These are phyloP conservation scores for Eulimnadia texana DNA, from an alignment of 1,140 invertebrate genomes.

Conservation along the genomic window DNA sequence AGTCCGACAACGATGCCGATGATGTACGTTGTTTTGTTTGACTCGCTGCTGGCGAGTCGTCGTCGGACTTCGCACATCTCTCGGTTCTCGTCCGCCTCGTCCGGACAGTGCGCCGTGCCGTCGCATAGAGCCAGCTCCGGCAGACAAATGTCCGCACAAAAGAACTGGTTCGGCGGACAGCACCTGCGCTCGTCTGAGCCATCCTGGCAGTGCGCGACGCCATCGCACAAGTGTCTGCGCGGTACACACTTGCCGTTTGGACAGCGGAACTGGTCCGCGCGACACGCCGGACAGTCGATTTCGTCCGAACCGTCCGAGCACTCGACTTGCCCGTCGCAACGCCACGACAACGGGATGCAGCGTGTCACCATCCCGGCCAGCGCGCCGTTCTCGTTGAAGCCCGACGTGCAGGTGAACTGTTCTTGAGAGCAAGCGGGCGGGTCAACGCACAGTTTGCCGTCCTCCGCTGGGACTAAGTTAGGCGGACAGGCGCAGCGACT, in stretches of 20 bases:
- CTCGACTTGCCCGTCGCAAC: slow-evolving; percentile 67
- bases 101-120: slow-evolving; percentile 51
- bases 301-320: slow-evolving; percentile 73
- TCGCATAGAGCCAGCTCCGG: slow-evolving; percentile 47
- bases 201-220: slow-evolving; percentile 52
- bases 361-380: slow-evolving; percentile 23
- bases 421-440: slow-evolving; percentile 57
- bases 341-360: slow-evolving; percentile 72
- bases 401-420: slow-evolving; percentile 48
- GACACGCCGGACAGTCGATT: slow-evolving; percentile 42
- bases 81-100: slow-evolving; percentile 44
- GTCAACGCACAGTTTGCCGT: slow-evolving; percentile 48
- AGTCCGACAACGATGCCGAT: slow-evolving; percentile 27
- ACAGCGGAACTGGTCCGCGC: slow-evolving; percentile 52
- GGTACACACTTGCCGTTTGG: slow-evolving; percentile 57
- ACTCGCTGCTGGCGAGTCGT: slow-evolving; percentile 33
- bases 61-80: slow-evolving; percentile 26
- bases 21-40: slow-evolving; percentile 33
- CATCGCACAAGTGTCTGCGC: slow-evolving; percentile 44
- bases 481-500: slow-evolving; percentile 58
- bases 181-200: slow-evolving; percentile 41
- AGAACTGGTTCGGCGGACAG: slow-evolving; percentile 15
- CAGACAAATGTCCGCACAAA: slow-evolving; percentile 18
- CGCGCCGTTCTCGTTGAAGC: slow-evolving; percentile 27
- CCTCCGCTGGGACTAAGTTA: slow-evolving; percentile 50